Evolutionary conservation across 2,113 vertebrate genomes (phyloP), one percentile per base, ranked within the genome.

Genomic region (Gobiocypris rarus): DNA sequence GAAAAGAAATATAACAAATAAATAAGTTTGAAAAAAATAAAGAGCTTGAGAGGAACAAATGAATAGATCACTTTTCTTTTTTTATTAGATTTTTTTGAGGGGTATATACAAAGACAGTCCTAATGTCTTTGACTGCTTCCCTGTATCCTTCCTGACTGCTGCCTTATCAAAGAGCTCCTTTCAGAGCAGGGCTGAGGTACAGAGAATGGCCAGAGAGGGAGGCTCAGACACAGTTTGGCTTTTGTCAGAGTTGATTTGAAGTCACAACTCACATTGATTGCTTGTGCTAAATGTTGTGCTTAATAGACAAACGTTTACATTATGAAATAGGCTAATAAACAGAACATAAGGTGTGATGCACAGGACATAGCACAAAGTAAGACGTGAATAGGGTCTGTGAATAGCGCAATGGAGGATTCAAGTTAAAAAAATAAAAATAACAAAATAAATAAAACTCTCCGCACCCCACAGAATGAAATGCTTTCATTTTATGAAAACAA

Each of bases 111-210:
- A 54, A 26, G n/a, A 61, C 11, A 70, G 45, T 50, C 61, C 48
- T 56, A 70, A 82, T 82, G 80, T 70, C 58, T 75, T 63, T 80
- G 77, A 88, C 52, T 88, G 58, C 61, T 85, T 83, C 67, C 75
- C 59, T 70, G 76, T 24, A 34, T 83, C 74, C 79, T 41, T 88
- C 56, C 73, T 67, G 77, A 43, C 34, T 70, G 31, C n/a, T 48
- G 74, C 71, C 59, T 82, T 79, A 86, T 88, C 82, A 82, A 79
- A 84, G 79, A 34, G 19, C 75, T 82, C 15, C 73, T 38, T 77
- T 88, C 73, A 84, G 69, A 61, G 38, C 45, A 74, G 24, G 17
- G 45, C 73, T 65, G 74, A 75, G 8, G 17, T 22, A 24, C 13
- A 69, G 69, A 82, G 31, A 48, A 70, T 28, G 28, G 38, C 28